Base-by-base conservation (phyloP, 1,140 invertebrate genomes). In the Heliconius himera region DNA sequence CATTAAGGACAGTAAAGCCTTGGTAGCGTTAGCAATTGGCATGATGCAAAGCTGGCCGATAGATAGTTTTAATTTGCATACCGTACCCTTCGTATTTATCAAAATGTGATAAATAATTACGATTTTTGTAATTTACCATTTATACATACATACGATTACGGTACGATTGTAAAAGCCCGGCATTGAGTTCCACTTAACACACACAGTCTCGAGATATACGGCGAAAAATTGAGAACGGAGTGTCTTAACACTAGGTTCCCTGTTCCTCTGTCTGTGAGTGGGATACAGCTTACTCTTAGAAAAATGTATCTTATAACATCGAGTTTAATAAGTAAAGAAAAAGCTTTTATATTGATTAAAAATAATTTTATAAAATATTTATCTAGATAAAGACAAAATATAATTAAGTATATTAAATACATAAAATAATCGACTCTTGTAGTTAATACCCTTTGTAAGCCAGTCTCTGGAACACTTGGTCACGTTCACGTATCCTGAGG, bases 401-500 rank as follows among this genome's bases (percentile, higher is more conserved):
- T 20, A 36, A 36, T 36, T 36, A 51, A 20, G 6, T 18, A 51
- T 20, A 20, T 20, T 51, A 5, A 51, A 51, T 56, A 9, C 54
- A 56, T 22, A 56, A 66, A 66, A 66, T 29, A 29, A 29, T n/a
- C 20, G 8, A 20, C 18, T 22, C 20, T 72, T 72, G 5, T 70
- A 49, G 18, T 70, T 29, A 33, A 60, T 36, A 77, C 2, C 41
- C 54, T 74, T 36, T 78, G 56, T 73, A 66, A 77, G 46, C 38
- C 41, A 79, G 77, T 74, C 54, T 77, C 73, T 73, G 51, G 46
- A 74, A 77, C 76, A 71, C 20, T 20, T 70, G 79, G 81, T 85
- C 84, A 85, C 83, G 79, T 83, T 84, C 84, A 84, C 81, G 79
- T 83, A 81, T 82, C 76, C 78, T 84, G 78, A 85, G 81, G 84